Evolutionary conservation across 2,888 invertebrate genomes (phyloP), one percentile per base, ranked within the genome.

Genomic region (Linnaemya tessellans): DNA sequence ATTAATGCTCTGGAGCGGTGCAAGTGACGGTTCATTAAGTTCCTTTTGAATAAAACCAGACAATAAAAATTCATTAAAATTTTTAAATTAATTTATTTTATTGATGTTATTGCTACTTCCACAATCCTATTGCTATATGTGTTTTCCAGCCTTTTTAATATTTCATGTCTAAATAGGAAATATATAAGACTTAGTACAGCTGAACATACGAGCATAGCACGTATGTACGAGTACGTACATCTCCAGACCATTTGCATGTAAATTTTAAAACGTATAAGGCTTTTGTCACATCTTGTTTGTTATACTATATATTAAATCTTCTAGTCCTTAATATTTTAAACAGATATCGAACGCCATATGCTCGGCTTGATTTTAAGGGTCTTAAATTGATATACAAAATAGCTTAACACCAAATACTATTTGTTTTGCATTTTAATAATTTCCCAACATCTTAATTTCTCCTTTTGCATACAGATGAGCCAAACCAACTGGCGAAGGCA

Each of bases 381-480:
- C n/a, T 18, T 25, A 38, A 68, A 38, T 49, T 38, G 15, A 67
- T 41, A 68, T 38, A 13, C 4, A 22, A 5, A 54, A 70, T 11
- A 56, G n/a, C 56, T 41, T 56, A 13, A 20, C n/a, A 18, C 18
- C n/a, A 10, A 25, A 30, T 13, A 30, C 9, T 35, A 11, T 8
- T 49, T 71, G 54, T 67, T 77, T 54, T 49, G 64, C 9, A 9
- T 71, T 84, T 70, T 75, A 51, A 74, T 81, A 46, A 58, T 49
- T 54, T 82, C 58, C 5, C 0, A 41, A 60, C 56, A 71, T 58
- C 51, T 3, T 20, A 18, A 13, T 77, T 73, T 75, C n/a, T 30
- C 60, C 60, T 60, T 70, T 73, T 70, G 54, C 38, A 75, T 78
- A n/a, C 78, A 89, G 89, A 88, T 87, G 88, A 88, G 83, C 87